These are phyloP conservation scores for Cydia fagiglandana DNA, from an alignment of 1,140 invertebrate genomes.

Conservation along the genomic window DNA sequence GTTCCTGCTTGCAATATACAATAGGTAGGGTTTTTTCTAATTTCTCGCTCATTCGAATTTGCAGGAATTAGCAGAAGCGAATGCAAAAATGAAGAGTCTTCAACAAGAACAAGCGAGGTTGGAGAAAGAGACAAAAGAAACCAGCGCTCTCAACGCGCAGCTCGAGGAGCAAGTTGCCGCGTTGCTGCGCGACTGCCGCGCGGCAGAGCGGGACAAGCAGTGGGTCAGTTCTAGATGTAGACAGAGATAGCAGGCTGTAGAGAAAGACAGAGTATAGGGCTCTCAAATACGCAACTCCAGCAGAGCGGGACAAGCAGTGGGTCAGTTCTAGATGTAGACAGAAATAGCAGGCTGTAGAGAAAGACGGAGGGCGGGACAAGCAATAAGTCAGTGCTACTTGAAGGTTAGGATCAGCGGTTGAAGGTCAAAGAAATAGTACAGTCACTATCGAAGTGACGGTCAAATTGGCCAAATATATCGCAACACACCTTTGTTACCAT, in stretches of 20 bases:
- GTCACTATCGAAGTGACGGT: too few relatives aligned
- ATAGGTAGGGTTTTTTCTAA: too few relatives aligned
- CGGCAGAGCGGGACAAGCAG: constrained; percentile 60
- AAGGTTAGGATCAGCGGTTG: too few relatives aligned
- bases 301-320: too few relatives aligned
- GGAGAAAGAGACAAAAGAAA: constrained; percentile 51
- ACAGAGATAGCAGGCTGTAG: neutral
- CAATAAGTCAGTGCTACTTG: too few relatives aligned
- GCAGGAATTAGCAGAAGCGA: constrained; percentile 61
- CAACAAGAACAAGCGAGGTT: constrained; percentile 57
- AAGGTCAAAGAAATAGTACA: too few relatives aligned
- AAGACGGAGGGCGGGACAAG: neutral
- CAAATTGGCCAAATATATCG: too few relatives aligned
- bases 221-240: constrained; percentile 46
- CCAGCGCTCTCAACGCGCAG: constrained; percentile 49
- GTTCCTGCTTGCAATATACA: too few relatives aligned
- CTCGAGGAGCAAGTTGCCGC: constrained; percentile 66
- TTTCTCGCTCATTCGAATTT: neutral
- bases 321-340: neutral
- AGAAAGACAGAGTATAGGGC: neutral
- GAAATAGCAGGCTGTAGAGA: neutral
- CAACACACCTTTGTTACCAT: too few relatives aligned
- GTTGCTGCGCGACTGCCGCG: constrained; percentile 52
- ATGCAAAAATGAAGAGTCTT: constrained; percentile 52
- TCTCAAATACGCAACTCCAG: too few relatives aligned